These are phyloP conservation scores for Pangasius larnaudii DNA, from an alignment of 2,797 vertebrate genomes.

Conservation along the genomic window DNA sequence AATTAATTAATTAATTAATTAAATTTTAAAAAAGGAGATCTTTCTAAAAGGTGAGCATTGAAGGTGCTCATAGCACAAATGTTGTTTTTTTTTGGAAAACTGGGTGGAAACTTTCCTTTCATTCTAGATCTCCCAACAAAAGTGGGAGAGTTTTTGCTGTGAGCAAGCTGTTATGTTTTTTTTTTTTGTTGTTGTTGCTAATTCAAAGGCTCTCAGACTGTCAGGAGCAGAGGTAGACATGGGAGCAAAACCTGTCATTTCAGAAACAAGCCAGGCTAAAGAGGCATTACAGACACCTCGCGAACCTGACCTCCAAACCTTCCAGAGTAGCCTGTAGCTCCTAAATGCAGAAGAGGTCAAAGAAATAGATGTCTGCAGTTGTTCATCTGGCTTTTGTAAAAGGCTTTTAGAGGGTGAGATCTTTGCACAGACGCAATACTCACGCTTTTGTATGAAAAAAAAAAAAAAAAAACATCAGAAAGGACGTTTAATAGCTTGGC, in stretches of 20 bases:
- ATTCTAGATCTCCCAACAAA: too few species aligned
- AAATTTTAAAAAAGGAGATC: too few species aligned
- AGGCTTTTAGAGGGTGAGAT: neutral
- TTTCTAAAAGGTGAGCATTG: too few species aligned
- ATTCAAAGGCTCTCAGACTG: neutral
- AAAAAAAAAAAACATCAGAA: neutral
- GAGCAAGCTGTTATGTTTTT: neutral
- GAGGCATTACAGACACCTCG: neutral
- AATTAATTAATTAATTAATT: too few species aligned
- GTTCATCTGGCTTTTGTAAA: neutral
- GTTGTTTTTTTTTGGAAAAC: too few species aligned
- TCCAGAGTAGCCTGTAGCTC: neutral
- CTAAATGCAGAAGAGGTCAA: neutral
- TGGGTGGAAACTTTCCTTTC: too few species aligned
- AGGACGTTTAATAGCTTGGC: neutral
- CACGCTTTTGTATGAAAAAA: neutral
- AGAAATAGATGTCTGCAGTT: neutral
- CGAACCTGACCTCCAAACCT: neutral
- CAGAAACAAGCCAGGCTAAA: neutral
- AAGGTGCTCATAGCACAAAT: neutral
- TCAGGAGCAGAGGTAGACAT: neutral
- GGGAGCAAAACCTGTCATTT: neutral
- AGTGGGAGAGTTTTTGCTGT: too few species aligned
- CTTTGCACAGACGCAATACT: neutral
- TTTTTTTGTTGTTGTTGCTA: too few species aligned